A percentile compares a stretch with the other conserved stretches of the same genome.
Evolutionary conservation across 1,140 invertebrate genomes (phyloP).

Genomic region (Galendromus occidentalis): DNA sequence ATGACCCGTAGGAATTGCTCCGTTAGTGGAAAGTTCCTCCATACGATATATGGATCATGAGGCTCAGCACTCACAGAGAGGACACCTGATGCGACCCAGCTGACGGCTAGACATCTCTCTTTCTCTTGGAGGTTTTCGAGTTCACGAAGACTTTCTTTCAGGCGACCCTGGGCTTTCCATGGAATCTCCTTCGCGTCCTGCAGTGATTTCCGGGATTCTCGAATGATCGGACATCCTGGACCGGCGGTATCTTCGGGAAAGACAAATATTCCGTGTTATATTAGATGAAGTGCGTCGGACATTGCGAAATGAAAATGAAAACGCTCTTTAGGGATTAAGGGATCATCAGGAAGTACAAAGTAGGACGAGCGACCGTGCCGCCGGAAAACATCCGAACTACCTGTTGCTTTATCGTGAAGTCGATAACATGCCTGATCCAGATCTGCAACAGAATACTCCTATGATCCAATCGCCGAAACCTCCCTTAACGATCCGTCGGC

Average conservation of each 20-base stretch:
- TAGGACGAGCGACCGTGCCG: no score
- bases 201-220: background rate
- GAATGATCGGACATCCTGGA: background rate
- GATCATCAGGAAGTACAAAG: no score
- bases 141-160: background rate
- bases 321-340: no score
- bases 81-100: background rate
- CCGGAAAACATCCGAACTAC: background rate
- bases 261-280: no score
- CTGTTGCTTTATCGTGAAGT: background rate
- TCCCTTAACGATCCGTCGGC: no score
- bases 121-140: background rate
- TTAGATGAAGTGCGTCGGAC: no score
- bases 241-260: background rate
- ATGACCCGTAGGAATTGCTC: no score
- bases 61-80: background rate
- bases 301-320: no score
- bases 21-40: no score
- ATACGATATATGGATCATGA: no score
- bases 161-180: background rate
- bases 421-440: slow-evolving; percentile 1
- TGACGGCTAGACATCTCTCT: background rate
- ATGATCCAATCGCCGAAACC: no score
- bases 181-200: background rate
- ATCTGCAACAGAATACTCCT: background rate